phyloP scores from a whole-genome alignment of 2,797 vertebrate species.

The Xenops minutus region DNA sequence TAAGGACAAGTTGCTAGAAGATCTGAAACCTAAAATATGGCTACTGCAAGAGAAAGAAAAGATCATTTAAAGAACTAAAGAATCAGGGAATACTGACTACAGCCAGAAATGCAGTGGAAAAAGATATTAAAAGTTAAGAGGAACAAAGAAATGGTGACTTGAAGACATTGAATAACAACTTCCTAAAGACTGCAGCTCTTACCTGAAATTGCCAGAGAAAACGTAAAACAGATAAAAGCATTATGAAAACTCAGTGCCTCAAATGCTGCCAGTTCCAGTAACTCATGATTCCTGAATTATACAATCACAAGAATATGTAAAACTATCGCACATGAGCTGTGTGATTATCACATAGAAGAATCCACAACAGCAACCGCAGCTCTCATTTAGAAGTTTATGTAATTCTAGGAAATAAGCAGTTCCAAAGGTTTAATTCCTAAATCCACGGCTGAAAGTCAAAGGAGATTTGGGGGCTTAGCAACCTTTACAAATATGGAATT shows the following conservation, averaged over 20 bases:
- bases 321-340: neutral
- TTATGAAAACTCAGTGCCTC: neutral
- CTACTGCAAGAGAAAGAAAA: neutral
- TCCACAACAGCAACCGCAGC: neutral
- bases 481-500: neutral
- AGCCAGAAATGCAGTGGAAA: neutral
- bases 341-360: neutral
- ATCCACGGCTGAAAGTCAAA: neutral
- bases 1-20: neutral
- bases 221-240: neutral
- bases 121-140: neutral
- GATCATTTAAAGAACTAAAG: neutral
- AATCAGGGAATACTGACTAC: neutral
- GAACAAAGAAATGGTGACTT: neutral
- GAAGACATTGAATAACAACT: neutral
- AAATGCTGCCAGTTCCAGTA: neutral
- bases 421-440: neutral
- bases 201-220: neutral
- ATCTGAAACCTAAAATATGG: neutral
- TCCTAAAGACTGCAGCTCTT: neutral
- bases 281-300: neutral
- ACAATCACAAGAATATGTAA: neutral
- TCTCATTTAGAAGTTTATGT: neutral
- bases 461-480: neutral
- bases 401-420: neutral